phyloP scores from a whole-genome alignment of 1,140 invertebrate species.

The Calliphora vicina region DNA sequence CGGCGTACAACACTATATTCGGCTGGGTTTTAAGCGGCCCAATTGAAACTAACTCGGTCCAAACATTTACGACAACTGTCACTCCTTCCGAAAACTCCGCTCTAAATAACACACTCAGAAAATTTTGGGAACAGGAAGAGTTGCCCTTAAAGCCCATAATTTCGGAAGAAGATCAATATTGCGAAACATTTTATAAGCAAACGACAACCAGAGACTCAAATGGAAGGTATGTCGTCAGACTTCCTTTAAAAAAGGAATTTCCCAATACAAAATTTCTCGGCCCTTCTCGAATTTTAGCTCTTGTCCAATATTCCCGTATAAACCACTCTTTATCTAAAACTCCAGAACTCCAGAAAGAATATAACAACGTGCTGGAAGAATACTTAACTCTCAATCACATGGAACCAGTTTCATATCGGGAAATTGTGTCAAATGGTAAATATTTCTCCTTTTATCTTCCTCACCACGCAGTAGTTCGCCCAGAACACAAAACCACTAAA shows the following conservation, averaged over 20 bases:
- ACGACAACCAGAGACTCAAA: not conserved
- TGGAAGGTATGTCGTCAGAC: not conserved
- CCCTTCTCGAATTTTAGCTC: not conserved
- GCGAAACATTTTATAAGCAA: not conserved
- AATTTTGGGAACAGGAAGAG: conserved; percentile 21
- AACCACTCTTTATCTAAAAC: not conserved
- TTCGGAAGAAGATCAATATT: not conserved
- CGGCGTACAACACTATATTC: not conserved
- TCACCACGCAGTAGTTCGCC: conserved; percentile 3
- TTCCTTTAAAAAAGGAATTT: conserved; percentile 7
- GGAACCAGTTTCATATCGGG: not conserved
- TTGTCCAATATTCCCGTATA: conserved; percentile 3
- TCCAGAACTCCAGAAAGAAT: not conserved
- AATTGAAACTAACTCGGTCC: not conserved
- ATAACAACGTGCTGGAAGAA: not conserved
- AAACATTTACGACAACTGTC: not conserved
- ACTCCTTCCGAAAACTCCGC: not conserved
- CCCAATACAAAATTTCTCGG: not conserved
- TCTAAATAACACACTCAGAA: not conserved
- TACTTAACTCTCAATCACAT: not conserved
- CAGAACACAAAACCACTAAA: not conserved
- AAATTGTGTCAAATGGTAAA: not conserved
- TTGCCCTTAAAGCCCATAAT: not conserved
- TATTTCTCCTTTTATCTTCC: conserved; percentile 18
- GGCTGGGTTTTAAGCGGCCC: conserved; percentile 25